phyloP scores from a whole-genome alignment of 2,888 invertebrate genomes.

The Gerris lacustris region DNA sequence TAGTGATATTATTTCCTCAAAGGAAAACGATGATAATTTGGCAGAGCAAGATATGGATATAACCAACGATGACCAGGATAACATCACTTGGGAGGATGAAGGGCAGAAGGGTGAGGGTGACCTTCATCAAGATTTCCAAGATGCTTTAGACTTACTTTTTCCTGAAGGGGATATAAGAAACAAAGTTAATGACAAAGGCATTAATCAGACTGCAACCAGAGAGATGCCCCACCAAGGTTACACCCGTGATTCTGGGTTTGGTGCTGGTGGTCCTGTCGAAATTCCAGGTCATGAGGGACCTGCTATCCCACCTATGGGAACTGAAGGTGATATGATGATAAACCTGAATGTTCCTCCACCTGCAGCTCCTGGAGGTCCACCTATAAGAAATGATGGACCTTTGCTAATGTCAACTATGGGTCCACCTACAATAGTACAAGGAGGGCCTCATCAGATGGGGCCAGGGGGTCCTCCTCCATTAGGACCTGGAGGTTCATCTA shows the following conservation, averaged over 20 bases:
- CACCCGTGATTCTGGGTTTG: no score
- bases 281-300: background rate
- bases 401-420: background rate
- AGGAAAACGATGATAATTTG: constrained; percentile 22
- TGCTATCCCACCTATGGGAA: constrained; percentile 12
- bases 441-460: background rate
- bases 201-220: no score
- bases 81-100: constrained; percentile 20
- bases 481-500: background rate
- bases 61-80: constrained; percentile 26
- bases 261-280: no score
- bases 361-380: background rate
- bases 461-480: constrained; percentile 3
- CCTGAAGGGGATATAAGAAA: constrained; percentile 39
- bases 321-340: constrained; percentile 12
- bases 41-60: constrained; percentile 33
- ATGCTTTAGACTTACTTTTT: constrained; percentile 54
- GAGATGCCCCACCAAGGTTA: no score
- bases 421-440: background rate
- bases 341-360: background rate
- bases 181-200: constrained; percentile 8
- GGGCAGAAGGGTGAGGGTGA: constrained; percentile 30
- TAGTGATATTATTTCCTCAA: constrained; percentile 1
- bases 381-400: background rate
- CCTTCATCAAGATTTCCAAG: constrained; percentile 52